Conservation (phyloP, 2,888 invertebrate species). For the Catocala sponsa region DNA sequence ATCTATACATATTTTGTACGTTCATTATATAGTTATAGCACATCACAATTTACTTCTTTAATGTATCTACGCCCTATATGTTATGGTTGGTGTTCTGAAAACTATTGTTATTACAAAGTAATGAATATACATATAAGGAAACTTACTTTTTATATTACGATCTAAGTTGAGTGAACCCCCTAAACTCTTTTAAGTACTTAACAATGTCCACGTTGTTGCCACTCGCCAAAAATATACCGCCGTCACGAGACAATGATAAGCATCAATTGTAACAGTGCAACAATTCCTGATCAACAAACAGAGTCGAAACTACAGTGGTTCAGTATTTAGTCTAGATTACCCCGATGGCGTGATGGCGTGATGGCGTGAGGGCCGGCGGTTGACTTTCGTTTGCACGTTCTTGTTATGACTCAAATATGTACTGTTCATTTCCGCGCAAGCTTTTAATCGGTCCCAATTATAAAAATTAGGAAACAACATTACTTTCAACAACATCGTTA, state of each 20-base stretch:
- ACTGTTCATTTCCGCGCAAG: slow-evolving; percentile 15
- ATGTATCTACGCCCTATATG: slow-evolving; percentile 67
- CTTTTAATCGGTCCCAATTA: slow-evolving; percentile 47
- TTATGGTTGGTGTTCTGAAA: slow-evolving; percentile 63
- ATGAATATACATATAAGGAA: slow-evolving; percentile 44
- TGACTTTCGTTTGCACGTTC: neutral
- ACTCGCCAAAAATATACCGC: slow-evolving; percentile 40
- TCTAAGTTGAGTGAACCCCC: slow-evolving; percentile 66
- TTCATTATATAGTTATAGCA: slow-evolving; percentile 78
- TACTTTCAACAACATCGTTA: slow-evolving; percentile 30
- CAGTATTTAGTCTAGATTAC: too few relatives aligned
- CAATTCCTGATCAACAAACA: slow-evolving; percentile 33
- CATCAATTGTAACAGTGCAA: slow-evolving; percentile 26
- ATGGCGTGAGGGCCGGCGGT: neutral
- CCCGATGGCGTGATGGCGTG: too few relatives aligned
- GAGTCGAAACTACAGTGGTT: slow-evolving; percentile 1
- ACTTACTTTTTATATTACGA: slow-evolving; percentile 50
- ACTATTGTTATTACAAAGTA: slow-evolving; percentile 38
- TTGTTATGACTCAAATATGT: slow-evolving; percentile 12
- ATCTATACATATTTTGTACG: slow-evolving; percentile 83
- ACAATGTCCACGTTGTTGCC: slow-evolving; percentile 57
- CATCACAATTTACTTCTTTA: slow-evolving; percentile 76
- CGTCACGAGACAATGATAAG: slow-evolving; percentile 23
- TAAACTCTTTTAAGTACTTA: slow-evolving; percentile 66
- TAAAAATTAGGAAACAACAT: slow-evolving; percentile 40